phyloP scores from a whole-genome alignment of 2,888 invertebrate genomes.

The Orchesellides sinensis region DNA sequence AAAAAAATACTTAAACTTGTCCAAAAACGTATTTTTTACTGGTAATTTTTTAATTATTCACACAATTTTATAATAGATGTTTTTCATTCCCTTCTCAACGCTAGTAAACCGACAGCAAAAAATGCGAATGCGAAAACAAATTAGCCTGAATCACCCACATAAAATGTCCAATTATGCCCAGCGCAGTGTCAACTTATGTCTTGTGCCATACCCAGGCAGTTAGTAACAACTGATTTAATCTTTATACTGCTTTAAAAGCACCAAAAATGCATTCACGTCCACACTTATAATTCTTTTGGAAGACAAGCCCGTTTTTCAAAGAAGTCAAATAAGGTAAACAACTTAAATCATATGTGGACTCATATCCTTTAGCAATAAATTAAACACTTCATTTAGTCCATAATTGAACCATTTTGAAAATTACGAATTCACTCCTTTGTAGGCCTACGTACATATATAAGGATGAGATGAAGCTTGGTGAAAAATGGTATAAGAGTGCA shows the following conservation, averaged over 20 bases:
- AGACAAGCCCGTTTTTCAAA: constrained; percentile 58
- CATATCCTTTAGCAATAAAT: constrained; percentile 63
- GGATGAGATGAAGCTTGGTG: background rate
- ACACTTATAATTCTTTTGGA: constrained; percentile 28
- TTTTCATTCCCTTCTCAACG: too few species aligned
- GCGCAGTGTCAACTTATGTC: constrained; percentile 58
- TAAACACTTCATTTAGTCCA: constrained; percentile 69
- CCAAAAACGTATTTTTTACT: background rate
- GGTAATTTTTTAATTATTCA: background rate
- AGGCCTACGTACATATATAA: background rate
- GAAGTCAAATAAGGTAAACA: constrained; percentile 68
- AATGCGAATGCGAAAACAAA: constrained; percentile 47
- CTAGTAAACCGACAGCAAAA: background rate
- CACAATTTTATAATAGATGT: background rate
- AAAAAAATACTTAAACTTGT: constrained; percentile 12
- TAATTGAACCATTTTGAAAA: constrained; percentile 64
- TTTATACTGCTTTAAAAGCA: constrained; percentile 29
- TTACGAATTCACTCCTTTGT: constrained; percentile 9
- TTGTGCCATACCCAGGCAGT: constrained; percentile 44
- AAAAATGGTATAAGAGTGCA: background rate
- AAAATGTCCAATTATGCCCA: constrained; percentile 63
- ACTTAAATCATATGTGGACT: constrained; percentile 63
- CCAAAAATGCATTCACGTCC: constrained; percentile 27
- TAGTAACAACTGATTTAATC: constrained; percentile 32
- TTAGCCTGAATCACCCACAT: constrained; percentile 64